A percentile compares a stretch with the other conserved stretches of the same genome.
phyloP scores from a whole-genome alignment of 2,113 vertebrate genomes.

The Ovis canadensis region DNA sequence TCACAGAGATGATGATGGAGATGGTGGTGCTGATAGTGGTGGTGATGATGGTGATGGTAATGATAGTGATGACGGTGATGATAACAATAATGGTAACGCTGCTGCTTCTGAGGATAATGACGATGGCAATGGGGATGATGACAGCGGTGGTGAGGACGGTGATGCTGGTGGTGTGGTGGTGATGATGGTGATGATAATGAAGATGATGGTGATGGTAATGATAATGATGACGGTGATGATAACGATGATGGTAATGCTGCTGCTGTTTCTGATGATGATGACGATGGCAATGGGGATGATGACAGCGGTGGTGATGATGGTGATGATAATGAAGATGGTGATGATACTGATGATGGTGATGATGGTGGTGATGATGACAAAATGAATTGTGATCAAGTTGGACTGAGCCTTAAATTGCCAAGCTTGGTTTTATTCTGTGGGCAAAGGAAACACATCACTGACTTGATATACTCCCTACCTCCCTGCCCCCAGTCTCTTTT shows the following conservation, averaged over 20 bases:
- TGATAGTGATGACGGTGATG: not conserved
- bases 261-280: not conserved
- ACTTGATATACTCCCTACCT: fast-evolving
- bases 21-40: not conserved
- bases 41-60: not conserved
- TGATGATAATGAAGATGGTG: fast-evolving
- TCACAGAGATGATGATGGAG: not conserved
- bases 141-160: too few species aligned
- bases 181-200: not conserved
- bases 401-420: not conserved
- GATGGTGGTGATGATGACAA: not conserved
- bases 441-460: too few species aligned
- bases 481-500: fast-evolving
- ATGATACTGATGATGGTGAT: fast-evolving
- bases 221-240: fast-evolving
- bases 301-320: fast-evolving
- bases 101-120: not conserved
- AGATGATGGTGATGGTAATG: not conserved
- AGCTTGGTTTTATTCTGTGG: not conserved
- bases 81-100: not conserved
- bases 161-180: not conserved
- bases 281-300: not conserved
- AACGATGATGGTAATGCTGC: not conserved
- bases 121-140: not conserved
- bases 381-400: not conserved